Percentiles rank a stretch among this genome's conserved stretches.
These are phyloP conservation scores for Chaetoderma sp. DNA, from an alignment of 2,888 invertebrate species.

Conservation along the genomic window DNA sequence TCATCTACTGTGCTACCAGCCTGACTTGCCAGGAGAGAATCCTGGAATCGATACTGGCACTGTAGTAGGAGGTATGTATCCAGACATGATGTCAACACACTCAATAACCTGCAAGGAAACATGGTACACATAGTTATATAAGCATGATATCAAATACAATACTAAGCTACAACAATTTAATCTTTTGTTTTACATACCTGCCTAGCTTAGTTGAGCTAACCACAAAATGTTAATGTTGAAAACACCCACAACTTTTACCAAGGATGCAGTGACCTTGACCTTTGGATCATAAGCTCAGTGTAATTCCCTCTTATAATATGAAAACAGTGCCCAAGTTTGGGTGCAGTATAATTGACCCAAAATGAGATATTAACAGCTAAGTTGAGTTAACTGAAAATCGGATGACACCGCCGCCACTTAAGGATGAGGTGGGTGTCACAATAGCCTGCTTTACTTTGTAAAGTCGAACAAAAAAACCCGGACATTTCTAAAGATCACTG, in stretches of 20 bases:
- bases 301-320: not conserved
- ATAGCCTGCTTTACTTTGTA: no score
- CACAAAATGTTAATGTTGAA: no score
- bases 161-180: not conserved
- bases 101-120: slow-evolving; percentile 52
- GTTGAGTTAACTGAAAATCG: no score
- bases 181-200: not conserved
- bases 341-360: no score
- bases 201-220: not conserved
- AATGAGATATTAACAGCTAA: no score
- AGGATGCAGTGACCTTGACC: no score
- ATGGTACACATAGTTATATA: not conserved
- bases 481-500: no score
- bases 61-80: slow-evolving; percentile 66
- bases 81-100: slow-evolving; percentile 64
- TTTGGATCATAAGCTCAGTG: not conserved
- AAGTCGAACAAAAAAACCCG: no score
- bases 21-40: slow-evolving; percentile 59
- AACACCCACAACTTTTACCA: no score
- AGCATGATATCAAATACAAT: not conserved
- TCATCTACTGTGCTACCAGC: slow-evolving; percentile 48
- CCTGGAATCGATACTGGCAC: slow-evolving; percentile 65
- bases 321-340: no score
- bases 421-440: no score
- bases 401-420: no score